Conservation (phyloP, 2,113 vertebrate genomes). For the Aythya baeri region DNA sequence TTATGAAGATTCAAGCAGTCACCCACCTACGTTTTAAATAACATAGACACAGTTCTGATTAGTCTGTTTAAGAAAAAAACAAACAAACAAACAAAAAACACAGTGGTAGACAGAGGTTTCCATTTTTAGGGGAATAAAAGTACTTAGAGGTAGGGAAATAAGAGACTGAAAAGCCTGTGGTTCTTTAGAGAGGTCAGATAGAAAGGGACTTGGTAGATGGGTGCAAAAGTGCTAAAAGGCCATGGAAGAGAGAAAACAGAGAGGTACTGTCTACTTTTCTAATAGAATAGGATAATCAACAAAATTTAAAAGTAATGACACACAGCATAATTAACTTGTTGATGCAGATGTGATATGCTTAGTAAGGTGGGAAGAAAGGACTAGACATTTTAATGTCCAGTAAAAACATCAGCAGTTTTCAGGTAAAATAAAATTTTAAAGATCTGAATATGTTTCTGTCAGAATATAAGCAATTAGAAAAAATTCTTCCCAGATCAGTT, state of each 20-base stretch:
- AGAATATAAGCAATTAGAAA: background rate
- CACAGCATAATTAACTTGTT: background rate
- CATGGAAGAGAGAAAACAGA: background rate
- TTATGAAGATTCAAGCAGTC: background rate
- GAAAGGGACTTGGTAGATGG: background rate
- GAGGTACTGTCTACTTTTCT: background rate
- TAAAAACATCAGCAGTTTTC: background rate
- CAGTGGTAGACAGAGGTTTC: background rate
- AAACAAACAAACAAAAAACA: background rate
- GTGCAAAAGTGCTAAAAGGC: background rate
- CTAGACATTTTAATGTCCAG: background rate
- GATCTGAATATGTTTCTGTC: background rate
- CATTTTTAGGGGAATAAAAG: background rate
- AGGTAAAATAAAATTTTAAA: background rate
- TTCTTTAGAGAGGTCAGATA: background rate
- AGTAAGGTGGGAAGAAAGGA: background rate
- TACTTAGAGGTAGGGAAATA: background rate
- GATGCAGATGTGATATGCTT: background rate
- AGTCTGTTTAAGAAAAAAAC: background rate
- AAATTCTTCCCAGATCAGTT: background rate
- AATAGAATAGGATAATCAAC: background rate
- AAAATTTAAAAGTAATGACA: background rate
- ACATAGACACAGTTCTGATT: background rate
- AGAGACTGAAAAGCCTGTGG: background rate
- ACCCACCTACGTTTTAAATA: background rate